phyloP scores from a whole-genome alignment of 1,140 invertebrate species.

The Wiebesia pumilae region DNA sequence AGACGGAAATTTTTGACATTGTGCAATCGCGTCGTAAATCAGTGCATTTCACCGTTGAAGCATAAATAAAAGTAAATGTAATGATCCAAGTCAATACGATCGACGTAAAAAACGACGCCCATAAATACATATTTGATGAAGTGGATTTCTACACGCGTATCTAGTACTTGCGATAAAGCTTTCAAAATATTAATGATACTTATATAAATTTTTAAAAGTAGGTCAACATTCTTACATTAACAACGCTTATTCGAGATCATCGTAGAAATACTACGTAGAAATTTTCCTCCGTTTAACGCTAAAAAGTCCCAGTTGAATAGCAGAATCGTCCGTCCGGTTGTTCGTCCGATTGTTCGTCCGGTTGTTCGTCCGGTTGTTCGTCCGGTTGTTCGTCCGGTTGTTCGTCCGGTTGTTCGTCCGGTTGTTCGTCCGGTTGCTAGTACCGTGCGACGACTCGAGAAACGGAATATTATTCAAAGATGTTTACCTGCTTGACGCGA shows the following conservation, averaged over 20 bases:
- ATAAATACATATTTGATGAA: constrained; percentile 11
- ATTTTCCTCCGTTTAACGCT: no score
- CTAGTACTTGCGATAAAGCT: neutral
- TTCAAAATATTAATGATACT: constrained; percentile 17
- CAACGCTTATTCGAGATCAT: neutral
- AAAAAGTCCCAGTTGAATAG: no score
- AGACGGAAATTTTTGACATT: neutral
- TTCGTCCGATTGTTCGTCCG: no score
- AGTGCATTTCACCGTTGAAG: neutral
- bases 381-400: no score
- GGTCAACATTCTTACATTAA: neutral
- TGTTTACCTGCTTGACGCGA: no score
- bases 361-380: no score
- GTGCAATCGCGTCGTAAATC: neutral
- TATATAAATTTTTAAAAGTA: constrained; percentile 1
- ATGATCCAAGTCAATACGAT: neutral
- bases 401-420: no score
- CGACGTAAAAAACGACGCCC: neutral
- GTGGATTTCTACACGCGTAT: neutral
- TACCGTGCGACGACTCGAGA: no score
- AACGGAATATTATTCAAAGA: neutral
- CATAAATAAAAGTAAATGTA: neutral
- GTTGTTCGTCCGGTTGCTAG: no score
- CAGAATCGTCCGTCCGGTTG: no score
- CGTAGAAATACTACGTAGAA: no score